Conservation (phyloP, 1,140 invertebrate species). For the Sarcophaga bullata region DNA sequence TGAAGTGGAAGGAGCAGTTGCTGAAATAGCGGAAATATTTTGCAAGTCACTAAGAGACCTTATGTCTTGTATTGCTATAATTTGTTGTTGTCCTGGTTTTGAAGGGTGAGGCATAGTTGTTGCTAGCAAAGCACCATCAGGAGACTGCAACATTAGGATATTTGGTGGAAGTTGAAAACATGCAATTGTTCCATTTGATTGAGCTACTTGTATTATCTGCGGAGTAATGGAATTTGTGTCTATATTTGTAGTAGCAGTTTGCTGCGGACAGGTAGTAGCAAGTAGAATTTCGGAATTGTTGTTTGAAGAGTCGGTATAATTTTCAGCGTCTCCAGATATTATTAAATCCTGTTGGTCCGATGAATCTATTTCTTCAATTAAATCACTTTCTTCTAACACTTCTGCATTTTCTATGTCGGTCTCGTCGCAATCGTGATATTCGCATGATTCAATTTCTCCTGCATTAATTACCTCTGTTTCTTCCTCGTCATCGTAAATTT, state of each 20-base stretch:
- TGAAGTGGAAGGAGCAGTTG: constrained; percentile 42
- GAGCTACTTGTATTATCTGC: constrained; percentile 56
- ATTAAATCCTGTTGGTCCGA: constrained; percentile 29
- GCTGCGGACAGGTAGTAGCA: constrained; percentile 38
- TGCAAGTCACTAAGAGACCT: constrained; percentile 23
- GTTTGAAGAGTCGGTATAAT: background rate
- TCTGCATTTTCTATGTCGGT: constrained; percentile 10
- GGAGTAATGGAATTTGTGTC: constrained; percentile 48
- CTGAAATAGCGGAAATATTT: constrained; percentile 41
- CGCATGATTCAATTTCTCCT: constrained; percentile 46
- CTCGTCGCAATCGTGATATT: constrained; percentile 26
- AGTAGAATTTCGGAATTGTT: background rate
- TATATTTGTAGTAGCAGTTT: constrained; percentile 41
- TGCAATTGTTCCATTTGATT: constrained; percentile 60
- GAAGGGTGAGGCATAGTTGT: constrained; percentile 52
- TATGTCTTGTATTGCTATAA: constrained; percentile 56
- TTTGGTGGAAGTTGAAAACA: constrained; percentile 61
- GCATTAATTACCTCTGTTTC: background rate
- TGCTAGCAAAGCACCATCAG: constrained; percentile 59
- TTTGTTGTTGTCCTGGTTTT: constrained; percentile 42
- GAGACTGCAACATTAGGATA: constrained; percentile 58
- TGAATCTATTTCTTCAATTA: constrained; percentile 23
- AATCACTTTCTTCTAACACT: constrained; percentile 10
- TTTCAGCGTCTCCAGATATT: constrained; percentile 10
- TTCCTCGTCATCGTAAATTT: constrained; percentile 52